Base-by-base conservation (phyloP, 1,140 invertebrate genomes). In the Drosophila lini region DNA sequence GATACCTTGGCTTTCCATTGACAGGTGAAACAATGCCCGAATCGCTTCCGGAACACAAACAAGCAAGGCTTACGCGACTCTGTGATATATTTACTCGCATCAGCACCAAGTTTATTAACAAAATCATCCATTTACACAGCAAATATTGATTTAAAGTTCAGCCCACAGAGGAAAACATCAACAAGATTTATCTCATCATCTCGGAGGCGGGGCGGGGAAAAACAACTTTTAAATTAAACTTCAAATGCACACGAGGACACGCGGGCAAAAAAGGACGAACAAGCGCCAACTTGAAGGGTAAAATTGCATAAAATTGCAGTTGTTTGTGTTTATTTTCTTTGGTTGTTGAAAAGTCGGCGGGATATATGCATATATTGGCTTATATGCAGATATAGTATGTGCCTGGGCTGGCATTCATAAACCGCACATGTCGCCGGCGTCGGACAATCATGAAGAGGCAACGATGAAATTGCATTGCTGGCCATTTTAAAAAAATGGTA, bases 81-180 rank as follows among this genome's bases (percentile, higher is more conserved):
- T 36, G 25, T 56, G 38, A 76, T 53, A 60, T 76, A 42, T 58
- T 47, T 59, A 77, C 31, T 15, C 36, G 15, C 31, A 22, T 67
- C 50, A 68, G 55, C 55, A 8, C 10, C 55, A 25, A 53, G 58
- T 69, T 80, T 77, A 80, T 80, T 81, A 81, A 80, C 59, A 70
- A 81, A 53, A 45, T 71, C 44, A 44, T 32, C 48, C 40, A 63
- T 68, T 64, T 65, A 44, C 64, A 34, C 55, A 19, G 42, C 59
- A 64, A 76, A 77, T 75, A 75, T 80, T 80, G 67, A 77, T 81
- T 77, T 59, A 80, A 77, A 64, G 44, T 63, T 40, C 48, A 34
- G 25, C 70, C 19, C 47, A 16, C 25, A 15, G 36, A 15, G 16
- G 13, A 15, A 59, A 62, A 31, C 41, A 55, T 44, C 67, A 68